Conservation (phyloP, 2,888 invertebrate species). For the Phortica magna region DNA sequence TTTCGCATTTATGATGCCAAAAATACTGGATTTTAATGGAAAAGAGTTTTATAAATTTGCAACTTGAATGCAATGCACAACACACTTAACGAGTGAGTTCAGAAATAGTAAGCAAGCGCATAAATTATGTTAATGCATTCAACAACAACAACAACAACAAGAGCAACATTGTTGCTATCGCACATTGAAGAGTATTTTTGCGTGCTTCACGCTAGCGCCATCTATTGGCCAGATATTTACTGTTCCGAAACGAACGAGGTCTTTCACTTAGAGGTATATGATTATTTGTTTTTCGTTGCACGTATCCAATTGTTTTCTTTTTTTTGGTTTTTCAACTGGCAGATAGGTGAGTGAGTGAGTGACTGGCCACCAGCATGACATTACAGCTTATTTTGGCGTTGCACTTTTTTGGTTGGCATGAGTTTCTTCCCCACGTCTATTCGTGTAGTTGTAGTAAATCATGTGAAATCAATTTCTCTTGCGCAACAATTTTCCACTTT, state of each 20-base stretch:
- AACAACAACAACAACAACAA: not conserved
- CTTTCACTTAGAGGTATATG: slow-evolving; percentile 48
- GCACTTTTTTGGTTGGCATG: slow-evolving; percentile 32
- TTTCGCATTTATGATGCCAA: no score
- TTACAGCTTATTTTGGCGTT: slow-evolving; percentile 62
- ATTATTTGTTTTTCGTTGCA: slow-evolving; percentile 57
- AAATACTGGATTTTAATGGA: not conserved
- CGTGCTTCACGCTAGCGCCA: slow-evolving; percentile 47
- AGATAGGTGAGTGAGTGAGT: slow-evolving; percentile 66
- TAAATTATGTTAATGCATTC: slow-evolving; percentile 50
- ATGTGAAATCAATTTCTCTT: slow-evolving; percentile 75
- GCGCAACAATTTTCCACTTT: slow-evolving; percentile 71
- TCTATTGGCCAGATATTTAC: slow-evolving; percentile 38
- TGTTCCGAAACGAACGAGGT: slow-evolving; percentile 38
- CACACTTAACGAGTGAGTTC: slow-evolving; percentile 30
- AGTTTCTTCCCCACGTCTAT: slow-evolving; percentile 35
- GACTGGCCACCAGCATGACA: slow-evolving; percentile 61
- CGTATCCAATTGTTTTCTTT: slow-evolving; percentile 37
- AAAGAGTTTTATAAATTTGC: not conserved
- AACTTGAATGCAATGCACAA: not conserved
- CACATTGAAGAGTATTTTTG: no score
- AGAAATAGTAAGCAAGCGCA: slow-evolving; percentile 48
- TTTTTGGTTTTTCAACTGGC: slow-evolving; percentile 35
- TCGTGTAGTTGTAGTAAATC: slow-evolving; percentile 66
- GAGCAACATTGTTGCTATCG: slow-evolving; percentile 9